phyloP scores from a whole-genome alignment of 2,888 invertebrate genomes.

The Geophilus truncorum region DNA sequence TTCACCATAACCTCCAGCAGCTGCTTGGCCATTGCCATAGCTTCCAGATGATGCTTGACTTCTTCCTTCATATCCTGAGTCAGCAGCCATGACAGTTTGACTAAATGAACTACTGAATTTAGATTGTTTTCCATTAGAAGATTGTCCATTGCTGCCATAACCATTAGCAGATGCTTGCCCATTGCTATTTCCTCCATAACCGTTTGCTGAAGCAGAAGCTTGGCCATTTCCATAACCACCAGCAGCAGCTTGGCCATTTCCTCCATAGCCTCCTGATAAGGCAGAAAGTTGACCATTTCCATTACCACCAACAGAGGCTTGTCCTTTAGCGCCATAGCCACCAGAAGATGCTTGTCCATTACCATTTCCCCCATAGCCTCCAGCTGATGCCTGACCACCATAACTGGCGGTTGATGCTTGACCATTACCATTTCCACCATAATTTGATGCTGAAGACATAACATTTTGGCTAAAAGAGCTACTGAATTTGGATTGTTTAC shows the following conservation, averaged over 20 bases:
- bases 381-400: neutral
- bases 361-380: neutral
- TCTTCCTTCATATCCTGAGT: neutral
- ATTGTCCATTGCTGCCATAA: neutral
- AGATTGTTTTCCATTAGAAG: neutral
- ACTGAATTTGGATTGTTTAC: neutral
- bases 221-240: neutral
- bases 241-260: neutral
- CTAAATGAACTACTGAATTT: neutral
- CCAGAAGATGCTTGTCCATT: neutral
- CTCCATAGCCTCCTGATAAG: neutral
- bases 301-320: neutral
- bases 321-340: neutral
- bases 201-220: conserved; percentile 48
- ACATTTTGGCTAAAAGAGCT: neutral
- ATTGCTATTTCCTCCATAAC: neutral
- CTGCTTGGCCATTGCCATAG: neutral
- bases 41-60: neutral
- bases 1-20: neutral
- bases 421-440: neutral
- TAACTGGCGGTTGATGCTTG: neutral
- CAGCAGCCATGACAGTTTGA: neutral
- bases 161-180: neutral
- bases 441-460: neutral
- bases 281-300: neutral